Evolutionary conservation across 2,797 vertebrate species (phyloP).

Genomic region (Monodelphis domestica): DNA sequence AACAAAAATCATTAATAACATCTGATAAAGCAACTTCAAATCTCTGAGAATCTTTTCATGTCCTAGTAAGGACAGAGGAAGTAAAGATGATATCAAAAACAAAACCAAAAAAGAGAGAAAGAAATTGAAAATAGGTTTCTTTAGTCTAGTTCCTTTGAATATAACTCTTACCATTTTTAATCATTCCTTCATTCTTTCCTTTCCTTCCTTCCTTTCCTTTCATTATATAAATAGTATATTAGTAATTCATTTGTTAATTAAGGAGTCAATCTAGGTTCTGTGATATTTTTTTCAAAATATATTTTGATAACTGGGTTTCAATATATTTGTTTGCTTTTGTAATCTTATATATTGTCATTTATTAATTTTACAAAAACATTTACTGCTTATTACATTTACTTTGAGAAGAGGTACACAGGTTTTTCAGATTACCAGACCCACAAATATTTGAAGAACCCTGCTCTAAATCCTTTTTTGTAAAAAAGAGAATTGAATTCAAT

Average conservation of each 20-base stretch:
- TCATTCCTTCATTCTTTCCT: not conserved
- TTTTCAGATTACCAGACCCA: not conserved
- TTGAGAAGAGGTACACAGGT: not conserved
- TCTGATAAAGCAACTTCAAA: not conserved
- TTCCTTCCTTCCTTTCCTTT: not conserved
- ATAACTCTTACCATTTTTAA: not conserved
- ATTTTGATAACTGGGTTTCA: not conserved
- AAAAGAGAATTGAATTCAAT: not conserved
- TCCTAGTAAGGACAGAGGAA: not conserved
- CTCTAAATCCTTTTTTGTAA: not conserved
- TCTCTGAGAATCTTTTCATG: not conserved
- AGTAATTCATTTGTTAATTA: not conserved
- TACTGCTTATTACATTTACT: not conserved
- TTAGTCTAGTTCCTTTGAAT: not conserved
- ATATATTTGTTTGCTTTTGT: not conserved
- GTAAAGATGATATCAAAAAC: not conserved
- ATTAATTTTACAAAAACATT: not conserved
- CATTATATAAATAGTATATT: too few species aligned
- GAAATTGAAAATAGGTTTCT: constrained; percentile 20
- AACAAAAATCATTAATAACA: not conserved
- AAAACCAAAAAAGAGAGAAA: constrained; percentile 13
- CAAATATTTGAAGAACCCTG: not conserved
- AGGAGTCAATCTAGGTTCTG: not conserved
- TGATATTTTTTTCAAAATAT: not conserved
- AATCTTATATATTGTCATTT: not conserved